phyloP scores from a whole-genome alignment of 2,113 vertebrate genomes.

The Nothobranchius furzeri region DNA sequence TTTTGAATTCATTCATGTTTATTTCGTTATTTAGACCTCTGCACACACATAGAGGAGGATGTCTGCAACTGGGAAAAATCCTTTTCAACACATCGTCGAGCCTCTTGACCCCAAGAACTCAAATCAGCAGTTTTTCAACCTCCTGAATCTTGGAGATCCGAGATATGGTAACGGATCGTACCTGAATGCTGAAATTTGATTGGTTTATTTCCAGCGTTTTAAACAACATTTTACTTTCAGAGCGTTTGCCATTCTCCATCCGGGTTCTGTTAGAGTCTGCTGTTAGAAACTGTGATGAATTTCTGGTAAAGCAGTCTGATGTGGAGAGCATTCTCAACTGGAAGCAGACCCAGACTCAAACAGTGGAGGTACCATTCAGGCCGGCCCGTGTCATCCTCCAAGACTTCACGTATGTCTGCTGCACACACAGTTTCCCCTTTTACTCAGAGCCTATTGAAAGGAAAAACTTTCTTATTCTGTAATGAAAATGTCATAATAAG shows the following conservation, averaged over 20 bases:
- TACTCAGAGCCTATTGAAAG: too few relatives aligned
- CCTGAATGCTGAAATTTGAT: rapidly evolving
- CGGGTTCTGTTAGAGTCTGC: slow-evolving; percentile 93
- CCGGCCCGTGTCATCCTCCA: slow-evolving; percentile 96
- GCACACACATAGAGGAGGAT: slow-evolving; percentile 35
- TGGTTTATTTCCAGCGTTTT: not conserved
- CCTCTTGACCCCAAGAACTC: slow-evolving; percentile 82
- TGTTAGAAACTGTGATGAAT: slow-evolving; percentile 92
- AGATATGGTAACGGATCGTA: slow-evolving; percentile 86
- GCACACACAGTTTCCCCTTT: not conserved
- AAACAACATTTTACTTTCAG: slow-evolving; percentile 59
- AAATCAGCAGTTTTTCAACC: slow-evolving; percentile 88
- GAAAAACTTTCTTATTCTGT: too few relatives aligned
- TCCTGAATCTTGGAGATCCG: slow-evolving; percentile 84
- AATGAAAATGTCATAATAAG: too few relatives aligned
- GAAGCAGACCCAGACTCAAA: slow-evolving; percentile 86
- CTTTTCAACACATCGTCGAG: slow-evolving; percentile 84
- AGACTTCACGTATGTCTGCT: slow-evolving; percentile 91
- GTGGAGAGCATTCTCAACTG: slow-evolving; percentile 95
- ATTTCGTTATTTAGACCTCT: slow-evolving; percentile 1
- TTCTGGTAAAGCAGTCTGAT: slow-evolving; percentile 89
- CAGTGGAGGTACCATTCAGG: slow-evolving; percentile 93
- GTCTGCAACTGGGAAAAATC: slow-evolving; percentile 81
- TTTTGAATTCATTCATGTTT: not conserved
- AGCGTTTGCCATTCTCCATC: slow-evolving; percentile 89